Base-by-base conservation (phyloP, 1,140 invertebrate genomes). In the Lerema accius region DNA sequence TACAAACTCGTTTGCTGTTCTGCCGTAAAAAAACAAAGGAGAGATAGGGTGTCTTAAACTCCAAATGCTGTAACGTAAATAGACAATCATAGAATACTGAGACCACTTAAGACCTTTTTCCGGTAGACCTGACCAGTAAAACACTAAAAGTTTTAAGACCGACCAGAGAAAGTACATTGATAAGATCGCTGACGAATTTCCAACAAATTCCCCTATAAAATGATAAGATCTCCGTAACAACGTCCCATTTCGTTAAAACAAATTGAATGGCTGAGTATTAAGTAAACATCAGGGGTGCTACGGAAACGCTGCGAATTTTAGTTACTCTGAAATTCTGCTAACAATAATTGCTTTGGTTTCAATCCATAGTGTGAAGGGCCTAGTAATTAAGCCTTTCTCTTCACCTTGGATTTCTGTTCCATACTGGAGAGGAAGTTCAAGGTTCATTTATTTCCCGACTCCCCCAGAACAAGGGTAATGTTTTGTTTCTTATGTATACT, bases 221-320 rank as follows among this genome's bases (percentile, higher is more conserved):
- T 10, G 48, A 53, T 53, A 65, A 60, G 53, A 53, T 65, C 55
- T 35, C 40, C 10, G 10, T 53, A 53, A 53, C n/a, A 26, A 50
- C 56, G 17, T 43, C 49, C 60, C 56, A 65, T 65, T 65, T 65
- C 63, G 56, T 60, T 53, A 35, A 17, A 23, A 53, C 37, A 65
- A 65, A 65, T 65, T 65, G 63, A 65, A 65, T 65, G 48, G 55
- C 39, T 46, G 63, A 60, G 60, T 60, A 28, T 59, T 60, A 60
- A 65, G 59, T 43, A 53, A 49, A 53, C 56, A 60, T 60, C 51
- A 65, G 55, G 35, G 37, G 42, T 6, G 15, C 10, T 15, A 28
- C 13, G n/a, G 39, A 32, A 59, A 32, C 28, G 13, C 23, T 16
- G 42, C 9, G 11, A 1, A 23, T 46, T 53, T 39, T 51, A 6